These are phyloP conservation scores for Axea sp. DNA, from an alignment of 2,888 invertebrate species.

Conservation along the genomic window DNA sequence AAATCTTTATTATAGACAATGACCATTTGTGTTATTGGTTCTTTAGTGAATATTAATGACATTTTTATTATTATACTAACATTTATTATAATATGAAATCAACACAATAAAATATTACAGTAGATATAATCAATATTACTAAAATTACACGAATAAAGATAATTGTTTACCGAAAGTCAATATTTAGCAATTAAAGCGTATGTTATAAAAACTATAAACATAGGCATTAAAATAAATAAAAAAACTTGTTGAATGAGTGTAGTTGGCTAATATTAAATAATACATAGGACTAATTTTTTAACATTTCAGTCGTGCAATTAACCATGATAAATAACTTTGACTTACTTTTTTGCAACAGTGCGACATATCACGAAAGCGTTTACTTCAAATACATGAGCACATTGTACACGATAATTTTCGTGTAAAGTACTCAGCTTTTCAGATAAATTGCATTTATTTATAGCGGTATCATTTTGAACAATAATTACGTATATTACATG, in stretches of 20 bases:
- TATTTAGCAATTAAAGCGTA: too few relatives aligned
- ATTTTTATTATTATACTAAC: background rate
- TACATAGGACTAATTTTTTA: background rate
- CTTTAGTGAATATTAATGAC: conserved; percentile 29
- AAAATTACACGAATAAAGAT: too few relatives aligned
- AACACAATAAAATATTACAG: background rate
- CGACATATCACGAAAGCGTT: conserved; percentile 11
- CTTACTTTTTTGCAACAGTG: conserved; percentile 4
- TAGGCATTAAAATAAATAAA: background rate
- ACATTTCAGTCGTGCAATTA: background rate
- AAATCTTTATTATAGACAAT: conserved; percentile 29
- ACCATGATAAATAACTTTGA: background rate
- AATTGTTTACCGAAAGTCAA: too few relatives aligned
- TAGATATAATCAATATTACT: too few relatives aligned
- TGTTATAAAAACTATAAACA: too few relatives aligned
- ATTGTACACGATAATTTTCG: conserved; percentile 3
- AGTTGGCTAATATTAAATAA: background rate
- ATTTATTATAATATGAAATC: background rate
- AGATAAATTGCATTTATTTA: conserved; percentile 21
- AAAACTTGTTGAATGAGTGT: too few relatives aligned
- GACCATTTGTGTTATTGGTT: conserved; percentile 39
- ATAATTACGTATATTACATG: conserved; percentile 1
- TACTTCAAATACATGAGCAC: background rate
- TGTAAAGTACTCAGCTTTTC: background rate
- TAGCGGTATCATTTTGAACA: conserved; percentile 10